A percentile compares a stretch with the other conserved stretches of the same genome.
These are phyloP conservation scores for Leptopilina clavipes DNA, from an alignment of 1,140 invertebrate species.

Conservation along the genomic window DNA sequence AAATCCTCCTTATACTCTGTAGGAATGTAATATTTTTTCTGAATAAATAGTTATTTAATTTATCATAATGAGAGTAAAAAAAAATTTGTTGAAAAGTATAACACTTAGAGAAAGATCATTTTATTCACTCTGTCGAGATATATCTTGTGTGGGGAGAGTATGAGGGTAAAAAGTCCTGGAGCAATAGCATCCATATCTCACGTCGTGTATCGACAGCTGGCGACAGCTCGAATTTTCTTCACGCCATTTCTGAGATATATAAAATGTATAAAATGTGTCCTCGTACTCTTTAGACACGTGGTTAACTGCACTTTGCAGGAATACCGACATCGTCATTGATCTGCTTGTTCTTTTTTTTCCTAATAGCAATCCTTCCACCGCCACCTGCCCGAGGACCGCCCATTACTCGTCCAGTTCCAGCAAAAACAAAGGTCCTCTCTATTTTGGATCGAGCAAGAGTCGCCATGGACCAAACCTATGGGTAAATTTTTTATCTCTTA, in stretches of 20 bases:
- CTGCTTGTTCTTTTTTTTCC: slow-evolving; percentile 40
- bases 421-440: slow-evolving; percentile 87
- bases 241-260: slow-evolving; percentile 12
- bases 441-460: slow-evolving; percentile 86
- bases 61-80: neutral
- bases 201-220: slow-evolving; percentile 30
- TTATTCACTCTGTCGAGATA: slow-evolving; percentile 16
- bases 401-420: slow-evolving; percentile 75
- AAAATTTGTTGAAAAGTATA: neutral
- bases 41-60: neutral
- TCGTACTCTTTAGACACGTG: slow-evolving; percentile 2
- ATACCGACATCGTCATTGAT: slow-evolving; percentile 18
- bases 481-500: slow-evolving; percentile 67
- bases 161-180: neutral
- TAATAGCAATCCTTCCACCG: slow-evolving; percentile 68
- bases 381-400: slow-evolving; percentile 69
- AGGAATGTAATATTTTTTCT: neutral
- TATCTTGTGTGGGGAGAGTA: neutral
- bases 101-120: slow-evolving; percentile 4
- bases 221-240: slow-evolving; percentile 21
- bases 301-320: slow-evolving; percentile 23
- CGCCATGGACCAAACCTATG: slow-evolving; percentile 86
- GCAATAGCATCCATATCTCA: slow-evolving; percentile 20
- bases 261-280: slow-evolving; percentile 19
- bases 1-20: neutral